phyloP scores from a whole-genome alignment of 92 coral and sea anemone species.

The Ricordea florida region DNA sequence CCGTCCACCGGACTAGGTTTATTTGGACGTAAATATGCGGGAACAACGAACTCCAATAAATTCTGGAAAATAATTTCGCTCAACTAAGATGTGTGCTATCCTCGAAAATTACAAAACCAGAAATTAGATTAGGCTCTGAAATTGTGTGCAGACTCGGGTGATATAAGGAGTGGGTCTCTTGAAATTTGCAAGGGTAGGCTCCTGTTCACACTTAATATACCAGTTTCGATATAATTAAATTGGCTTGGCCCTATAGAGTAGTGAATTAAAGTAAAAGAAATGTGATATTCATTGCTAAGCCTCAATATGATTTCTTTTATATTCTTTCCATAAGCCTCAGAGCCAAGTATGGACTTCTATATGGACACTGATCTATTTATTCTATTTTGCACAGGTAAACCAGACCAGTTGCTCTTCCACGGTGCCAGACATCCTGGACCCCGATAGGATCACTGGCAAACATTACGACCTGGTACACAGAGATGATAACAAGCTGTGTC shows the following conservation, averaged over 20 bases:
- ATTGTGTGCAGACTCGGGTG: background rate
- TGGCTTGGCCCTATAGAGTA: too few relatives aligned
- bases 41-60: background rate
- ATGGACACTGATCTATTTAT: background rate
- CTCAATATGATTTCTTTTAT: too few relatives aligned
- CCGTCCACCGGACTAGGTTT: background rate
- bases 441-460: conserved; percentile 50
- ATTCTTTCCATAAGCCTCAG: too few relatives aligned
- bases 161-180: background rate
- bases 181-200: background rate
- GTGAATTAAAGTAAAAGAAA: too few relatives aligned
- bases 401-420: background rate
- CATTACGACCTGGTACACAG: conserved; percentile 60
- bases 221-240: too few relatives aligned
- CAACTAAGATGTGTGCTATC: background rate
- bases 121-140: background rate
- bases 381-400: background rate
- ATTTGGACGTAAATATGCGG: background rate
- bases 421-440: conserved; percentile 29
- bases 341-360: background rate
- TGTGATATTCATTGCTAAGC: too few relatives aligned
- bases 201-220: background rate
- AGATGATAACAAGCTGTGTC: conserved; percentile 59
- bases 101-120: background rate
- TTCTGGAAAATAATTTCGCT: background rate